phyloP scores from a whole-genome alignment of 2,113 vertebrate genomes.

The Mixornis gularis region DNA sequence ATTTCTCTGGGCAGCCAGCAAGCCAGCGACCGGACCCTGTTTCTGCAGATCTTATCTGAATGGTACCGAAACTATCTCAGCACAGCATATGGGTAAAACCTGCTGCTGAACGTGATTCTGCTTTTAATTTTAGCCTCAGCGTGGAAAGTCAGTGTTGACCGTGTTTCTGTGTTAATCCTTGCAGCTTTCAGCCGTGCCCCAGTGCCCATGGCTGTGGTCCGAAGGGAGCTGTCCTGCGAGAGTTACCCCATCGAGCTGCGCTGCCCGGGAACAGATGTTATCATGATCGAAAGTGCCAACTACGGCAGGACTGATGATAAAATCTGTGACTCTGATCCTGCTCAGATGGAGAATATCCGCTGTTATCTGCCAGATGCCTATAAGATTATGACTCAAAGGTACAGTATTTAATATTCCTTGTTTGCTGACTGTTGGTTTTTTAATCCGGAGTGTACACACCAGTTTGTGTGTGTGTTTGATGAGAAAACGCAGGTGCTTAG shows the following conservation, averaged over 20 bases:
- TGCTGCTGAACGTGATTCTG: not conserved
- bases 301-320: constrained; percentile 97
- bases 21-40: fast-evolving
- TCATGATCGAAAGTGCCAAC: constrained; percentile 99
- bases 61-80: not conserved
- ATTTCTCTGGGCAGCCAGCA: not conserved
- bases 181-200: constrained; percentile 94
- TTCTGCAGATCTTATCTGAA: not conserved
- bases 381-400: constrained; percentile 99
- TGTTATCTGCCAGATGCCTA: constrained; percentile 98
- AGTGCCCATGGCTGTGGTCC: constrained; percentile 96
- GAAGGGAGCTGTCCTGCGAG: constrained; percentile 95
- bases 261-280: constrained; percentile 96
- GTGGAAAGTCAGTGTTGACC: not conserved
- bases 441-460: not conserved
- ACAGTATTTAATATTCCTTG: constrained; percentile 9
- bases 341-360: constrained; percentile 98
- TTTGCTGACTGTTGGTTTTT: not conserved
- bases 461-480: not conserved
- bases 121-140: not conserved
- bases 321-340: constrained; percentile 97
- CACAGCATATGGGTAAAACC: not conserved
- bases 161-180: not conserved
- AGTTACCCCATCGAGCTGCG: constrained; percentile 97
- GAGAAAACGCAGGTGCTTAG: not conserved